A percentile compares a stretch with the other conserved stretches of the same genome.
Evolutionary conservation across 2,797 vertebrate species (phyloP).

Genomic region (Anguilla marmorata): DNA sequence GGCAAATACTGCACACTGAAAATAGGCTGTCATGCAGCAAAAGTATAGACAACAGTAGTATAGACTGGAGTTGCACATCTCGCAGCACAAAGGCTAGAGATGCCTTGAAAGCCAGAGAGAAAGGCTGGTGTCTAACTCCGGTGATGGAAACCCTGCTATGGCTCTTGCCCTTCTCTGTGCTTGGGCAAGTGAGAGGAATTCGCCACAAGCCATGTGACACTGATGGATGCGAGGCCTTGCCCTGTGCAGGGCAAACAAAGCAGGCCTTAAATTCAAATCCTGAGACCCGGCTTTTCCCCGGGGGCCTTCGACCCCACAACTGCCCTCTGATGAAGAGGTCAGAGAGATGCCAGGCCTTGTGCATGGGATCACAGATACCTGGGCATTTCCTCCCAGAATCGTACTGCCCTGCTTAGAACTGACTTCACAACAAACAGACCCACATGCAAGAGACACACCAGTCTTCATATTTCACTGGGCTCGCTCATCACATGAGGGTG

Average conservation of each 20-base stretch:
- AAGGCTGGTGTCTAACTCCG: not conserved
- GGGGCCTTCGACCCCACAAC: conserved; percentile 14
- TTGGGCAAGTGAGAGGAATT: conserved; percentile 16
- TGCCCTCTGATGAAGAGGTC: not conserved
- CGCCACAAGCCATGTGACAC: conserved; percentile 12
- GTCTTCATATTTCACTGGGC: conserved; percentile 9
- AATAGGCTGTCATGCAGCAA: not conserved
- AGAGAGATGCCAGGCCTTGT: not conserved
- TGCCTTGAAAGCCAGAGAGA: not conserved
- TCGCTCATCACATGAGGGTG: not conserved
- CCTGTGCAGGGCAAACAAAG: not conserved
- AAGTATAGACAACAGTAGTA: not conserved
- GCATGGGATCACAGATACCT: not conserved
- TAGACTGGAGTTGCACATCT: not conserved
- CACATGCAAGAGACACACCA: not conserved
- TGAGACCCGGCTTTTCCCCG: not conserved
- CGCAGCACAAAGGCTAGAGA: not conserved
- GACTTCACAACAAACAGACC: not conserved
- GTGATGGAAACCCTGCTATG: conserved; percentile 1
- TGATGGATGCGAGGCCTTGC: conserved; percentile 22
- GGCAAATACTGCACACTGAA: not conserved
- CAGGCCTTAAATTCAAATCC: not conserved
- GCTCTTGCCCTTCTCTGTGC: not conserved
- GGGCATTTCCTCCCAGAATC: not conserved
- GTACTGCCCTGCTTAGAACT: not conserved